These are phyloP conservation scores for Drosophila eohydei DNA, from an alignment of 2,888 invertebrate genomes.

Conservation along the genomic window DNA sequence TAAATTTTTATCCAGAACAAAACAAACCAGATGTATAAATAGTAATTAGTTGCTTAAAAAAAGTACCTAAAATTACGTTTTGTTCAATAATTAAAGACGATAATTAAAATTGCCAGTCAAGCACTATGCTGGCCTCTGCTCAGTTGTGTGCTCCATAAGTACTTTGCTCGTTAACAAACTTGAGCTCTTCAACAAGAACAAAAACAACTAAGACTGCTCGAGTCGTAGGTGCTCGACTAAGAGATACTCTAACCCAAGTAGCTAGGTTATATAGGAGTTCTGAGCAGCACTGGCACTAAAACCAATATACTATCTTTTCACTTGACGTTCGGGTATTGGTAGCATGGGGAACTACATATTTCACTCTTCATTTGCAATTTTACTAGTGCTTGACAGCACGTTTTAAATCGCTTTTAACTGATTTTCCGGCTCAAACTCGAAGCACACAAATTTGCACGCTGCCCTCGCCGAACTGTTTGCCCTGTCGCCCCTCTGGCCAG, in stretches of 20 bases:
- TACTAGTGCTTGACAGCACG: slow-evolving; percentile 52
- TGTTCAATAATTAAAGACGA: slow-evolving; percentile 3
- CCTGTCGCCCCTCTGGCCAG: background rate
- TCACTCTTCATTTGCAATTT: slow-evolving; percentile 23
- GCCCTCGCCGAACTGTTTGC: background rate
- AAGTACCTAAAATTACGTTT: background rate
- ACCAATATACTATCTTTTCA: background rate
- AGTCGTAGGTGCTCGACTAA: background rate
- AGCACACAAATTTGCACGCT: slow-evolving; percentile 50
- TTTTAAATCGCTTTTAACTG: slow-evolving; percentile 68
- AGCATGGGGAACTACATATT: slow-evolving; percentile 23
- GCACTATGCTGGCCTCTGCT: background rate
- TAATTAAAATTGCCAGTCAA: slow-evolving; percentile 7
- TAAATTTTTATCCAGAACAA: background rate
- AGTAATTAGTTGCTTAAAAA: slow-evolving; percentile 1
- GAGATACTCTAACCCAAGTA: background rate
- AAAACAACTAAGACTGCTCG: background rate
- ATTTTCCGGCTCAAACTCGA: slow-evolving; percentile 56
- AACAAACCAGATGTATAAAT: slow-evolving; percentile 8
- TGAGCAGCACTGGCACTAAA: too few relatives aligned
- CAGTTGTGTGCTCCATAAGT: background rate
- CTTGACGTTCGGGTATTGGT: background rate
- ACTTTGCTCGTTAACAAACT: background rate
- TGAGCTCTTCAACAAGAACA: background rate
- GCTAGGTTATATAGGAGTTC: background rate